A percentile compares a stretch with the other conserved stretches of the same genome.
Conservation (phyloP, 2,113 vertebrate genomes). For the Gavia stellata region DNA sequence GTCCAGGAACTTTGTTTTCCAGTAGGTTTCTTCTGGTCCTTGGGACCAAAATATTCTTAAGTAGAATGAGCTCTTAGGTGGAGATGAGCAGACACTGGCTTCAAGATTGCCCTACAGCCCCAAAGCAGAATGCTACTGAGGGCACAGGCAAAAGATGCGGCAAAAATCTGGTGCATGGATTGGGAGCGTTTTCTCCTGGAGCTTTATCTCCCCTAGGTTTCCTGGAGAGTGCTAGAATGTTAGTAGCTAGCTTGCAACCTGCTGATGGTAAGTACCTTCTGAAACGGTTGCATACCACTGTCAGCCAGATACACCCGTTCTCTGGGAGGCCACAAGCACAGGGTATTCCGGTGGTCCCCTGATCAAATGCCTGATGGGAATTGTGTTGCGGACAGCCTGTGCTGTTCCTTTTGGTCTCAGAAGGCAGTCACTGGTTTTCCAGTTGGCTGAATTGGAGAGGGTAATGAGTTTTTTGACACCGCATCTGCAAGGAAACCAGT, state of each 20-base stretch:
- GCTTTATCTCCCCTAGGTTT: not conserved
- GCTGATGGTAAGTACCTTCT: not conserved
- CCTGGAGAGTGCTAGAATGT: not conserved
- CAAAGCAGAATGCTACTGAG: not conserved
- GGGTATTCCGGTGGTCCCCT: not conserved
- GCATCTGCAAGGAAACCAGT: not conserved
- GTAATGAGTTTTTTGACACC: not conserved
- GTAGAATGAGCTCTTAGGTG: not conserved
- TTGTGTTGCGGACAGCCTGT: not conserved
- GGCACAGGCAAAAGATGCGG: not conserved
- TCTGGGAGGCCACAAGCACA: not conserved
- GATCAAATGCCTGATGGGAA: not conserved
- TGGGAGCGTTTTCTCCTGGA: not conserved
- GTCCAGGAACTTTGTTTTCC: not conserved
- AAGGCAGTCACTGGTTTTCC: not conserved
- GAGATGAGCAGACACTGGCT: not conserved
- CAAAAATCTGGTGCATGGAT: not conserved
- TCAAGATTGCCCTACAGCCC: not conserved
- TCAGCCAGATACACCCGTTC: fast-evolving
- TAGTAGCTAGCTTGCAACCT: not conserved
- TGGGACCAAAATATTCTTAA: not conserved
- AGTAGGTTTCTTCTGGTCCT: not conserved
- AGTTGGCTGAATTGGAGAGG: not conserved
- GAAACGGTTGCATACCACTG: not conserved
- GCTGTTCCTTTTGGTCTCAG: not conserved